phyloP scores from a whole-genome alignment of 2,888 invertebrate genomes.

The Yponomeuta plumbellus region DNA sequence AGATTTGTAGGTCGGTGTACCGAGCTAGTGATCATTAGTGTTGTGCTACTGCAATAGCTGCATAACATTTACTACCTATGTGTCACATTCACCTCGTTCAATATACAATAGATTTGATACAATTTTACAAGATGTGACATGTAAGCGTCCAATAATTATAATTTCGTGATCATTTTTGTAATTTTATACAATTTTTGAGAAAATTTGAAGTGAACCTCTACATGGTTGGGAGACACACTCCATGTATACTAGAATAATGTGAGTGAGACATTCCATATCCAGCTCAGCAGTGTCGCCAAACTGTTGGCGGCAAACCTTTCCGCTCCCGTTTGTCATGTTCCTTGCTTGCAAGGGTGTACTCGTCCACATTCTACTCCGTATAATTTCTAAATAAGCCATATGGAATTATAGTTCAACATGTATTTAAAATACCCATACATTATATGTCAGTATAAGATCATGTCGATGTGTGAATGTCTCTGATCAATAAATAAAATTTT shows the following conservation, averaged over 20 bases:
- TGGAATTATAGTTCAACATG: conserved; percentile 43
- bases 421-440: conserved; percentile 23
- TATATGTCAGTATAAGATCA: conserved; percentile 59
- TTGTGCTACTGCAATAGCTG: conserved; percentile 12
- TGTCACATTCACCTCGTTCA: conserved; percentile 58
- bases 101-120: conserved; percentile 59
- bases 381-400: conserved; percentile 30
- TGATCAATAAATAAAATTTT: conserved; percentile 67
- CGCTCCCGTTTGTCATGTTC: conserved; percentile 22
- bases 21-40: conserved; percentile 43
- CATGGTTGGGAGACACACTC: conserved; percentile 52
- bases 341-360: conserved; percentile 24
- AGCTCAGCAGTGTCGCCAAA: conserved; percentile 24
- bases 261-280: conserved; percentile 76
- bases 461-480: conserved; percentile 77
- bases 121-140: conserved; percentile 40
- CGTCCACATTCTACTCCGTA: not conserved
- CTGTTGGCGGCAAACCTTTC: too few species aligned
- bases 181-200: conserved; percentile 70
- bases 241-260: conserved; percentile 56
- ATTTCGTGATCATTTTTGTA: conserved; percentile 70
- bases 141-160: conserved; percentile 47
- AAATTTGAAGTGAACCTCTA: conserved; percentile 63
- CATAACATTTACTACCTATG: conserved; percentile 28
- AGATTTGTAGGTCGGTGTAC: conserved; percentile 64